Evolutionary conservation across 2,113 vertebrate species (phyloP), one percentile per base, ranked within the genome.

Genomic region (Chlorodrepanis virens): DNA sequence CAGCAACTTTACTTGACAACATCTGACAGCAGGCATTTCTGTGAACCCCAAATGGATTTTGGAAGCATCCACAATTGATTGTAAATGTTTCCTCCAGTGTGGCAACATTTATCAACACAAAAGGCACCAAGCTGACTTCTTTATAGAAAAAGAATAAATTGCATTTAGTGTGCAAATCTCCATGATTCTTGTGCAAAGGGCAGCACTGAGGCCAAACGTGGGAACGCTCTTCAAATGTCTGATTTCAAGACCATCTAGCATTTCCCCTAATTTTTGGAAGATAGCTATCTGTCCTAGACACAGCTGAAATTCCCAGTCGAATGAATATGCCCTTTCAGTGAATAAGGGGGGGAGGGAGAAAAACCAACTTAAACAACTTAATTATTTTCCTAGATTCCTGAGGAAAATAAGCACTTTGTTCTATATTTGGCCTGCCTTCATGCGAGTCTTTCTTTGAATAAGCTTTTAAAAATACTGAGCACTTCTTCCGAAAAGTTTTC

Each of bases 291-390:
- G 1, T 70, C 31, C 37, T 54, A 42, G 29, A 67, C 9, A 17
- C 6, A 27, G 11, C 1, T 65, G 37, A 93, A 89, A 56, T 29
- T 57, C 20, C 12, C 8, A 56, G 69, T 37, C 42, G 74, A 77
- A 28, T 27, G 2, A 91, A 75, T 68, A 75, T 7, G 2, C 1
- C 10, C 10, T 67, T 70, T 64, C n/a, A 76, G 25, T 49, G 7
- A 90, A 56, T 0, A 40, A 11, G 28, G 40, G 14, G 40, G 40
- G 40, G 8, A 9, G 8, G 1, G n/a, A 21, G 10, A 33, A 21
- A 23, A 0, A 3, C 5, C 27, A 71, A 24, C 8, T 72, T 37
- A 0, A 3, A 4, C 27, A 71, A 24, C 8, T 72, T 37, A 64
- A 87, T 59, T 85, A 29, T 53, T 71, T 94, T 78, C 23, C 8